Evolutionary conservation across 2,888 invertebrate genomes (phyloP).

Genomic region (Cerceris ruficornis): DNA sequence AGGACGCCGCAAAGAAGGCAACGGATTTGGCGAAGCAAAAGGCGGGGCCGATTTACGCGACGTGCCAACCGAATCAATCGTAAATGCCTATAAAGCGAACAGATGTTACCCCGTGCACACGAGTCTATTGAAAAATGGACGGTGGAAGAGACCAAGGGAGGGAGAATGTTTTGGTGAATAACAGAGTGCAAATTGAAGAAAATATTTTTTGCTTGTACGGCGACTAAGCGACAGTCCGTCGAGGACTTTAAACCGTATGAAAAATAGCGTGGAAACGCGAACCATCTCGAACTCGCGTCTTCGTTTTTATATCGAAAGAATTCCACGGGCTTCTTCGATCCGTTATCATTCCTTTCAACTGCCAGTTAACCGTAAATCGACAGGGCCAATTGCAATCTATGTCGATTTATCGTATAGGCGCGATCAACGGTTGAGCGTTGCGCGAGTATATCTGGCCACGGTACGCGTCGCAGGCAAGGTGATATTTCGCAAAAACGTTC

Average conservation of each 20-base stretch:
- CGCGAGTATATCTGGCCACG: no score
- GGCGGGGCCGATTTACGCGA: slow-evolving; percentile 82
- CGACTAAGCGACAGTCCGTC: not conserved
- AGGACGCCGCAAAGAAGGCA: slow-evolving; percentile 91
- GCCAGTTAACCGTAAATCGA: slow-evolving; percentile 38
- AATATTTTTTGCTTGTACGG: not conserved
- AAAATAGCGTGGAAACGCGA: not conserved
- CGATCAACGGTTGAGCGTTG: not conserved
- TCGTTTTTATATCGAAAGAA: not conserved
- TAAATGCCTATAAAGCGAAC: slow-evolving; percentile 53
- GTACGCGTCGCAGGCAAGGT: no score
- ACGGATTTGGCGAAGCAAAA: slow-evolving; percentile 89
- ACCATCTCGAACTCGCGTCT: not conserved
- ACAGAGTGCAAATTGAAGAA: slow-evolving; percentile 8
- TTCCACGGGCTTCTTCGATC: not conserved
- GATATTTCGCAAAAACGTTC: no score
- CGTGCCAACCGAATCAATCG: slow-evolving; percentile 78
- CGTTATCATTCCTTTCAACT: slow-evolving; percentile 61
- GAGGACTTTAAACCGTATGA: not conserved
- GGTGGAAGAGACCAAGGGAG: not conserved
- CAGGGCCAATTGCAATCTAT: not conserved
- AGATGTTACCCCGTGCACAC: no score
- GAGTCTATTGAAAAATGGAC: no score
- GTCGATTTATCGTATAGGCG: not conserved
- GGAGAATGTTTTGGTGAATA: slow-evolving; percentile 8